Conservation (phyloP, 2,797 vertebrate species). For the Spinus pinus region DNA sequence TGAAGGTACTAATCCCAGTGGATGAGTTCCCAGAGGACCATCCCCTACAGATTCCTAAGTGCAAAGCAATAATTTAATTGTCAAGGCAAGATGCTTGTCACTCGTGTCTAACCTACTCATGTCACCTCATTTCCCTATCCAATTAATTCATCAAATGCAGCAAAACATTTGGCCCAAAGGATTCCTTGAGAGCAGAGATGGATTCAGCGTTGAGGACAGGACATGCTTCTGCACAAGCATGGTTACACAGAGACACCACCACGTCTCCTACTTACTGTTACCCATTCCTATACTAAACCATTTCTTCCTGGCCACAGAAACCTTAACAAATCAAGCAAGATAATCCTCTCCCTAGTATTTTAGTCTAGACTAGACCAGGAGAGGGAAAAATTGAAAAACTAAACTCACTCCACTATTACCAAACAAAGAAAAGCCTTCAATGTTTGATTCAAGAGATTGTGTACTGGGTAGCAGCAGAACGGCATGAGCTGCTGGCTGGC, state of each 20-base stretch:
- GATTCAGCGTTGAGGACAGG: not conserved
- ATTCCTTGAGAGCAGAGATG: not conserved
- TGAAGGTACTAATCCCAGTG: not conserved
- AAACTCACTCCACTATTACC: not conserved
- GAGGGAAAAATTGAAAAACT: not conserved
- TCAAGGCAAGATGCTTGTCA: not conserved
- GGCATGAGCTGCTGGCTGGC: not conserved
- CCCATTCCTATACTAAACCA: not conserved
- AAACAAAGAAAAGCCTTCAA: not conserved
- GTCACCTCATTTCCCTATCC: not conserved
- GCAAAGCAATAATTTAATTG: not conserved
- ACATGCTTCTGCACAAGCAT: not conserved
- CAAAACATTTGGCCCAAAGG: not conserved
- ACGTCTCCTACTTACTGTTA: not conserved
- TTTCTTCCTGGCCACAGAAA: not conserved
- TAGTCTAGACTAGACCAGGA: not conserved
- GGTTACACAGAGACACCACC: not conserved
- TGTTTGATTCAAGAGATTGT: constrained; percentile 3
- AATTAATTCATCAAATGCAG: not conserved
- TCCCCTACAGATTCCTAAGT: not conserved
- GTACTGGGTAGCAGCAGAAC: not conserved
- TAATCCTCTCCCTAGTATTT: not conserved
- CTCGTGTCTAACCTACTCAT: not conserved
- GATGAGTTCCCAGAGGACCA: not conserved
- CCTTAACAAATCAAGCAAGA: not conserved